phyloP scores from a whole-genome alignment of 2,113 vertebrate species.

The Plecotus auritus region DNA sequence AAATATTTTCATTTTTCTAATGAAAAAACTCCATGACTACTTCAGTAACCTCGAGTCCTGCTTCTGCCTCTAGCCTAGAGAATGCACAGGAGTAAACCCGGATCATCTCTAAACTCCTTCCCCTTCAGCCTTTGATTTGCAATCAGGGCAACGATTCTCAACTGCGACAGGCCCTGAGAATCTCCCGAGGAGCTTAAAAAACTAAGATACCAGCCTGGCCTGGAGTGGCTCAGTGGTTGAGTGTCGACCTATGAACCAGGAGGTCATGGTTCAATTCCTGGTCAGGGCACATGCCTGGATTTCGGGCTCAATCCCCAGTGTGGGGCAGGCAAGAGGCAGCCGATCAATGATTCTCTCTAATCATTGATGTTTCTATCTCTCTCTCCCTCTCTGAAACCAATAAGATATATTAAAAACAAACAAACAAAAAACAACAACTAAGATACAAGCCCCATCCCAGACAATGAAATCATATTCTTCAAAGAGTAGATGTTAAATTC shows the following conservation, averaged over 20 bases:
- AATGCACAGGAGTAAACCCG: accelerated
- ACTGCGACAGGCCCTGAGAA: neutral
- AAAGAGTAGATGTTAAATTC: constrained; percentile 25
- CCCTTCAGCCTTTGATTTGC: neutral
- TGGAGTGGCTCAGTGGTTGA: no score
- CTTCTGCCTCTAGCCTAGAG: neutral
- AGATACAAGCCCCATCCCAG: neutral
- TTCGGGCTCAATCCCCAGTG: no score
- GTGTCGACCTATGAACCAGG: no score
- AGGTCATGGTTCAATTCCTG: no score
- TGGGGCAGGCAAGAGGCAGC: neutral
- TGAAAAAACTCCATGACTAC: neutral
- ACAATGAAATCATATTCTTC: constrained; percentile 47
- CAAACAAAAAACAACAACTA: neutral
- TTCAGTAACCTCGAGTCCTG: neutral
- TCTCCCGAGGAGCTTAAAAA: neutral
- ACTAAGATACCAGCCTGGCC: neutral
- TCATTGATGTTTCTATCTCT: neutral
- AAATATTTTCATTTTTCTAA: constrained; percentile 1
- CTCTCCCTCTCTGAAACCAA: no score
- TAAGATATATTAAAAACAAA: neutral
- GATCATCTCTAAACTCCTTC: neutral
- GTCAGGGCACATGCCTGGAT: no score
- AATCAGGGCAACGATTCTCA: neutral
- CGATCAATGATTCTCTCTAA: neutral